Percentiles rank a stretch among this genome's conserved stretches.
These are phyloP conservation scores for Sorex fumeus DNA, from an alignment of 2,113 vertebrate genomes.

Conservation along the genomic window DNA sequence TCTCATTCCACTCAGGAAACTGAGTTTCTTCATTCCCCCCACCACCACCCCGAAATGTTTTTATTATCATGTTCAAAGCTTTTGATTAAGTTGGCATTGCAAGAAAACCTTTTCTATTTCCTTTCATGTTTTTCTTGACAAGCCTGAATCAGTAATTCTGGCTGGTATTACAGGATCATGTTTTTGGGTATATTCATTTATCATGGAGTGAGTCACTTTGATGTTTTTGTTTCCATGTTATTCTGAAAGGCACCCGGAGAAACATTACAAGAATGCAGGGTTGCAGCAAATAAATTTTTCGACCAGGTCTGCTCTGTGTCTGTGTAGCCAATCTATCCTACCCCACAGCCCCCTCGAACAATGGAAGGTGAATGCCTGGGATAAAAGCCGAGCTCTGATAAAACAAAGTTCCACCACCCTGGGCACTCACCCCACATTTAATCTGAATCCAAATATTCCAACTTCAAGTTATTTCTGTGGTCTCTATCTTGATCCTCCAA, in stretches of 20 bases:
- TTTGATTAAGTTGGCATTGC: conserved; percentile 83
- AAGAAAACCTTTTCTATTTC: conserved; percentile 80
- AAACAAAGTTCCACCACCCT: conserved; percentile 14
- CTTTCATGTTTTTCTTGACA: conserved; percentile 83
- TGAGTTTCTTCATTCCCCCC: conserved; percentile 63
- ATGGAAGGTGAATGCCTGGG: conserved; percentile 75
- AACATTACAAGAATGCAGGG: conserved; percentile 86
- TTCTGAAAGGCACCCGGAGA: conserved; percentile 84
- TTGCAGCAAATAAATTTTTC: conserved; percentile 85
- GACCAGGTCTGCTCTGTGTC: conserved; percentile 79
- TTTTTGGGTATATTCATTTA: conserved; percentile 87
- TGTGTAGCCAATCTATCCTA: conserved; percentile 68
- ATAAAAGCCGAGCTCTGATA: conserved; percentile 48
- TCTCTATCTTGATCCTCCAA: neutral
- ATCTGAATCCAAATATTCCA: conserved; percentile 44
- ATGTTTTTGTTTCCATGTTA: conserved; percentile 88
- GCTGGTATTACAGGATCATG: conserved; percentile 82
- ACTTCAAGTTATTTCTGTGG: conserved; percentile 9
- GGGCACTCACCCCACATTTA: conserved; percentile 41
- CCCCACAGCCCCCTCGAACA: conserved; percentile 76
- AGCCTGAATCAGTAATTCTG: conserved; percentile 83
- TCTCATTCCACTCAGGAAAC: conserved; percentile 63
- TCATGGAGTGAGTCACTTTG: conserved; percentile 85
- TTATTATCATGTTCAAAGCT: conserved; percentile 74
- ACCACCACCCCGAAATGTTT: conserved; percentile 58